Conservation (phyloP, 2,113 vertebrate species). For the Neogobius melanostomus region DNA sequence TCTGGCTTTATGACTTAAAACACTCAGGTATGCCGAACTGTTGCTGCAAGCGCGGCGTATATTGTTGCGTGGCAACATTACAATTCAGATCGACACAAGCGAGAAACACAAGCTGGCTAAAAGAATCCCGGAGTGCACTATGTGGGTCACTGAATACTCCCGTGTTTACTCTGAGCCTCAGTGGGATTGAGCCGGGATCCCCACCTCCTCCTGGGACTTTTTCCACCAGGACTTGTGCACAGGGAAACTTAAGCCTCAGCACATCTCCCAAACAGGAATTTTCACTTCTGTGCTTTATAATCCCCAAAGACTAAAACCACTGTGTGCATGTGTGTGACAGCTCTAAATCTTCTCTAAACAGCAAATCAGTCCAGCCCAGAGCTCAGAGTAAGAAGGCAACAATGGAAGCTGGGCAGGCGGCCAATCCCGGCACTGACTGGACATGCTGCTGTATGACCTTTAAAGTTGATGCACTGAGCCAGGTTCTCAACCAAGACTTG, state of each 20-base stretch:
- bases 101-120: conserved; percentile 54
- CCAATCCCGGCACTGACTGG: conserved; percentile 61
- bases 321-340: conserved; percentile 65
- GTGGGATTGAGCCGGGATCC: conserved; percentile 60
- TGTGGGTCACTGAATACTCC: conserved; percentile 64
- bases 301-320: conserved; percentile 54
- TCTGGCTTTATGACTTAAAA: conserved; percentile 35
- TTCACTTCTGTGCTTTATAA: conserved; percentile 70
- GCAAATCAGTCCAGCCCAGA: conserved; percentile 56
- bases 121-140: conserved; percentile 49
- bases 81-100: conserved; percentile 48
- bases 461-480: conserved; percentile 47
- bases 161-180: conserved; percentile 63
- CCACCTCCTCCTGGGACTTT: conserved; percentile 59
- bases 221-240: conserved; percentile 64
- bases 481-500: conserved; percentile 16
- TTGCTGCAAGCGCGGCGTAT: conserved; percentile 32
- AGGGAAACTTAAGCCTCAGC: conserved; percentile 67
- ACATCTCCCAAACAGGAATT: conserved; percentile 71
- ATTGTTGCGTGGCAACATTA: conserved; percentile 55
- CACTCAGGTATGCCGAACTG: conserved; percentile 39
- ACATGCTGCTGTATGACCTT: conserved; percentile 60
- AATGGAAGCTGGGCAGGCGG: conserved; percentile 51
- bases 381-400: conserved; percentile 47
- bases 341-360: conserved; percentile 75